A percentile compares a stretch with the other conserved stretches of the same genome.
These are phyloP conservation scores for Poicephalus meyeri DNA, from an alignment of 2,113 vertebrate species.

Conservation along the genomic window DNA sequence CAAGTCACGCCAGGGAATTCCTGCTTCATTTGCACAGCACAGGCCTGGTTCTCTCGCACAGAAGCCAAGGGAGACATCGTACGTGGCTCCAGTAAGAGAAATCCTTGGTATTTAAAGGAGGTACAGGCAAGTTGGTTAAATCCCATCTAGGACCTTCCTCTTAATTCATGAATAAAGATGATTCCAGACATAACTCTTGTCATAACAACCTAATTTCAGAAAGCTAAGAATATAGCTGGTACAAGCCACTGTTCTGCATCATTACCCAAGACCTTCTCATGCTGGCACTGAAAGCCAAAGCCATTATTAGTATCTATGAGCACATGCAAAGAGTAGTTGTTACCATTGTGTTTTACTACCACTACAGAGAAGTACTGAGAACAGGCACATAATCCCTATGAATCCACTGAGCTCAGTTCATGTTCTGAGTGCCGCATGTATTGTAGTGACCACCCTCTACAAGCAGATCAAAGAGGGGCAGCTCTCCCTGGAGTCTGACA, in stretches of 20 bases:
- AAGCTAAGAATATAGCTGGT: background rate
- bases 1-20: background rate
- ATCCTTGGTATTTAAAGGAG: background rate
- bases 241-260: accelerated
- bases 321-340: background rate
- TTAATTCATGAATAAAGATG: background rate
- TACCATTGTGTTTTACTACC: background rate
- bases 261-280: background rate
- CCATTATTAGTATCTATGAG: background rate
- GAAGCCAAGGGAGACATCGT: background rate
- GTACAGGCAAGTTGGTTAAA: background rate
- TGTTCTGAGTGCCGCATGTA: accelerated
- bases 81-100: background rate
- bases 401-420: background rate
- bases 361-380: background rate
- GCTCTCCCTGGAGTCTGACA: background rate
- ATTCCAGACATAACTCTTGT: background rate
- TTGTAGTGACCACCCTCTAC: no score
- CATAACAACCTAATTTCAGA: background rate
- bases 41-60: background rate
- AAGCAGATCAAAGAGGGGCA: background rate
- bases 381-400: background rate
- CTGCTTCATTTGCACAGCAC: background rate
- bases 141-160: background rate
- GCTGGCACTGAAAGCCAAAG: background rate